These are phyloP conservation scores for Ashinkailepas kermadecensis DNA, from an alignment of 2,888 invertebrate genomes.

Conservation along the genomic window DNA sequence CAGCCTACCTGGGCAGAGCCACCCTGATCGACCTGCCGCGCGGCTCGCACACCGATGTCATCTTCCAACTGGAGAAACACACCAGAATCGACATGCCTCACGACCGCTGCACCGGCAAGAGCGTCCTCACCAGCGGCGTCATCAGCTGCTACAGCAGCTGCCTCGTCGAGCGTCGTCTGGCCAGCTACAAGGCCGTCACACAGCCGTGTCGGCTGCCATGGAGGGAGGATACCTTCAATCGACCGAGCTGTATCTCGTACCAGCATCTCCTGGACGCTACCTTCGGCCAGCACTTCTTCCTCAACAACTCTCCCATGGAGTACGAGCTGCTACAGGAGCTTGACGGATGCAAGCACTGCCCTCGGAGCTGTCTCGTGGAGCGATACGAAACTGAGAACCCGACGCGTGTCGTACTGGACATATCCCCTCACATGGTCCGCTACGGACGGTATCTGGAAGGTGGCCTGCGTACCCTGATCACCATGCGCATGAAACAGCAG, in stretches of 20 bases:
- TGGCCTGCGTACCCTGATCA: background rate
- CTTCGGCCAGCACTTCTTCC: background rate
- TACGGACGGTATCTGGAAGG: no score
- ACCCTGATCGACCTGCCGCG: background rate
- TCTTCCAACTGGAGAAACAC: background rate
- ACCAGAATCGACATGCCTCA: background rate
- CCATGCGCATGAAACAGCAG: background rate
- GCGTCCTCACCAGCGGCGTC: background rate
- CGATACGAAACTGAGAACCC: background rate
- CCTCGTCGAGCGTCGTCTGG: background rate
- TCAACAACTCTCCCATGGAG: background rate
- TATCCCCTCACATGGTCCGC: background rate
- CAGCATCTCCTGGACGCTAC: background rate
- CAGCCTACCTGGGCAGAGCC: background rate
- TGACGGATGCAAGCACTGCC: background rate
- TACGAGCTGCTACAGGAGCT: background rate
- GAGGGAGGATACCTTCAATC: background rate
- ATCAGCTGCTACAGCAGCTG: background rate
- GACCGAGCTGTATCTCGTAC: background rate
- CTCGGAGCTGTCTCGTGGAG: background rate
- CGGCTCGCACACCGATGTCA: background rate
- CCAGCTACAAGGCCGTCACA: background rate
- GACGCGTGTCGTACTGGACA: background rate
- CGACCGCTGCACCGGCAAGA: background rate
- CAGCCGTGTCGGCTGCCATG: background rate